phyloP scores from a whole-genome alignment of 2,888 invertebrate species.

The Eudasyphora cyanicolor region DNA sequence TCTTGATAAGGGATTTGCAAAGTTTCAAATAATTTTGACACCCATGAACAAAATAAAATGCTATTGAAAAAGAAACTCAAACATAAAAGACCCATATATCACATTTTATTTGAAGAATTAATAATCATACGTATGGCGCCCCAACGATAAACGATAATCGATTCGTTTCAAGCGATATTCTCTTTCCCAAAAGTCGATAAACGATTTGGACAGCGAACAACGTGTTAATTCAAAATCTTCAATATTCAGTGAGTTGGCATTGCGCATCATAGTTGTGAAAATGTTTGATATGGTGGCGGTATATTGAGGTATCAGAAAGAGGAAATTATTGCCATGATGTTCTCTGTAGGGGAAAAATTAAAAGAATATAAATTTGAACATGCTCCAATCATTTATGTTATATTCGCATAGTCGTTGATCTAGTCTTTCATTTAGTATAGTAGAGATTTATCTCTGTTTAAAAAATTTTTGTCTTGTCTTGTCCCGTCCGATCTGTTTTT shows the following conservation, averaged over 20 bases:
- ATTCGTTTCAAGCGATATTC: background rate
- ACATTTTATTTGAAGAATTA: background rate
- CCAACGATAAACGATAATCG: background rate
- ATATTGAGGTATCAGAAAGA: background rate
- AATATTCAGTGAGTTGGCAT: background rate
- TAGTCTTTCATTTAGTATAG: no score
- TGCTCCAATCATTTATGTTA: no score
- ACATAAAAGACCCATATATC: background rate
- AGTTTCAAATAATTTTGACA: no score
- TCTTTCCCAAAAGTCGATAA: constrained; percentile 17
- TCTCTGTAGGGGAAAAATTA: background rate
- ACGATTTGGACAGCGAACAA: background rate
- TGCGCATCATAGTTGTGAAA: constrained; percentile 21
- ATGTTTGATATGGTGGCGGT: background rate
- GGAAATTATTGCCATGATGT: constrained; percentile 1
- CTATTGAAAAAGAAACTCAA: no score
- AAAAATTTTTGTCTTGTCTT: background rate
- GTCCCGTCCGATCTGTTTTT: background rate
- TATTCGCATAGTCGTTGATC: no score
- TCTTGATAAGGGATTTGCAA: no score
- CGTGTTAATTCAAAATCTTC: constrained; percentile 14
- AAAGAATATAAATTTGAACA: no score
- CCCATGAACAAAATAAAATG: no score
- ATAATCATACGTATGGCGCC: no score
- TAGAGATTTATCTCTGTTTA: no score